A percentile compares a stretch with the other conserved stretches of the same genome.
phyloP scores from a whole-genome alignment of 2,113 vertebrate genomes.

The Antechinus stuartii region DNA sequence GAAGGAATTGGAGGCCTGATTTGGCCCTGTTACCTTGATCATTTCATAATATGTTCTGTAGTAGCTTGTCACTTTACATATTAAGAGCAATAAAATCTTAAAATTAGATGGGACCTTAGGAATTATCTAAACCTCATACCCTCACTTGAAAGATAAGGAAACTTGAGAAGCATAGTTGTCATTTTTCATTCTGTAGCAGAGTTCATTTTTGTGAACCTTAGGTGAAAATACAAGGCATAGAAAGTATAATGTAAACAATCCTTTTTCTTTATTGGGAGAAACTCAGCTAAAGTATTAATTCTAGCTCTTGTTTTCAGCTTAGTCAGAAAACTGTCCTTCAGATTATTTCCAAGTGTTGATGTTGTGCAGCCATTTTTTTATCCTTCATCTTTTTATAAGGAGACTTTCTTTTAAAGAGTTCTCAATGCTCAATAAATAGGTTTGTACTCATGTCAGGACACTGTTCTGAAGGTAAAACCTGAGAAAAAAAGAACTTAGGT shows the following conservation, averaged over 20 bases:
- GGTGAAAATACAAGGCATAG: background rate
- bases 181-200: background rate
- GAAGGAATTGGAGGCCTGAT: background rate
- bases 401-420: fast-evolving
- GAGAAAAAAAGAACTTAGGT: too few relatives aligned
- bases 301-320: fast-evolving
- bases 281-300: too few relatives aligned
- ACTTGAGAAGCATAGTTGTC: background rate
- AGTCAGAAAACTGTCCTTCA: background rate
- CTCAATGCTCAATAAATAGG: fast-evolving
- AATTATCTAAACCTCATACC: too few relatives aligned
- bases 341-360: fast-evolving
- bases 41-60: too few relatives aligned
- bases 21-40: background rate
- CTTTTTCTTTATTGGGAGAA: background rate
- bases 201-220: background rate
- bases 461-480: background rate
- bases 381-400: fast-evolving
- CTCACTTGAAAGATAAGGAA: background rate
- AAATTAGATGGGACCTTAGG: fast-evolving
- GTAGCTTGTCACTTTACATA: background rate
- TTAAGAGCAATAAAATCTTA: fast-evolving
- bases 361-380: fast-evolving
- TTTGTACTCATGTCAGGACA: fast-evolving
- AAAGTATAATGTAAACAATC: background rate